Base-by-base conservation (phyloP, 2,113 vertebrate genomes). In the Lates calcarifer region DNA sequence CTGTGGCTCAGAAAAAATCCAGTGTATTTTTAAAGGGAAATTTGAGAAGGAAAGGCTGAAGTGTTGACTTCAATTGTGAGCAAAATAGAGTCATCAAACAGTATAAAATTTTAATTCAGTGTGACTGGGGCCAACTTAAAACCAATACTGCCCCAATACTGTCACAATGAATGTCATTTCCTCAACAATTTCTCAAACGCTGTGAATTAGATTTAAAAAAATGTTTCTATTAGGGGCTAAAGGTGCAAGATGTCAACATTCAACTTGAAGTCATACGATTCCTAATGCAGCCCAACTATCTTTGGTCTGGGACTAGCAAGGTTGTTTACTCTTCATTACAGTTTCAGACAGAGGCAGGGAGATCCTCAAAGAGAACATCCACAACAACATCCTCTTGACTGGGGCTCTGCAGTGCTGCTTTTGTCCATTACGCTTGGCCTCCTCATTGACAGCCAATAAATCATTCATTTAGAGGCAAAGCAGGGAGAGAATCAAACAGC, bases 1-100 rank as follows among this genome's bases (percentile, higher is more conserved):
- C 96, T 96, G 96, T 95, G 96, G 96, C 96, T 96, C 96, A 95
- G 79, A 96, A 97, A 95, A 96, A 97, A 95, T 93, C 94, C 94
- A 95, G 11, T 6, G 12, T 13, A 29, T 61, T 63, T 55, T 71
- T 17, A 41, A n/a, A 74, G 64, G 28, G n/a, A 41, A 47, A 74
- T 63, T 55, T 72, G 22, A 71, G 29, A 82, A 29, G 28, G 43
- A n/a, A 63, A 33, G 15, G 14, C 26, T 47, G 29, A 74, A 0
- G 35, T 66, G 47, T 41, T 39, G 26, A 55, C 43, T 66, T 49
- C 31, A 61, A 47, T 22, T 57, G 37, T 49, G 58, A 7, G 18
- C 35, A 43, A 79, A 57, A 53, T 12, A 1, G 14, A 37, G 26
- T 17, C 20, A 79, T 37, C 49, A 49, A n/a, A 70, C 47, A 47